phyloP scores from a whole-genome alignment of 2,113 vertebrate genomes.

The Oceanodroma tethys region DNA sequence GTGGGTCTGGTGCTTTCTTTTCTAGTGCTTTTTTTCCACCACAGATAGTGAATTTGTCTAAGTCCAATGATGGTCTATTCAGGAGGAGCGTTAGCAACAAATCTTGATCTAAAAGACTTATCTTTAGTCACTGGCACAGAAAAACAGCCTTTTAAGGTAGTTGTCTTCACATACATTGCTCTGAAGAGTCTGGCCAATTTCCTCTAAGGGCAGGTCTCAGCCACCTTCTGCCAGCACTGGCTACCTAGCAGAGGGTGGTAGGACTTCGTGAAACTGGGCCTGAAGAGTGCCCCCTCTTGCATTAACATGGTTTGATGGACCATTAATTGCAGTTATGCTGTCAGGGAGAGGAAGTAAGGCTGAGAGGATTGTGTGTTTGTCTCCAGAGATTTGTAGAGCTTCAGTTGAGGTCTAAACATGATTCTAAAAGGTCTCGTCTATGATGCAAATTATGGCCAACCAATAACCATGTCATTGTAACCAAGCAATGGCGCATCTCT shows the following conservation, averaged over 20 bases:
- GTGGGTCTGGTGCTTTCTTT: background rate
- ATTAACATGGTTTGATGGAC: background rate
- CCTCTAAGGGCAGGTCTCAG: background rate
- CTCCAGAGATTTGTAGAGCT: background rate
- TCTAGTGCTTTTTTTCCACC: background rate
- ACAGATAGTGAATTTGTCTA: background rate
- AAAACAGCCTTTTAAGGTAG: background rate
- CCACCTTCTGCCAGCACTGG: background rate
- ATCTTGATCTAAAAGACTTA: background rate
- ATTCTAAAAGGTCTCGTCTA: background rate
- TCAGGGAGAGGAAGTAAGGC: background rate
- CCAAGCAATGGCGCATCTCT: background rate
- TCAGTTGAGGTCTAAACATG: background rate
- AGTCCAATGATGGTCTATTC: background rate
- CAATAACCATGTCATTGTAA: background rate
- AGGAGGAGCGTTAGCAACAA: background rate
- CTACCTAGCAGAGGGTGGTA: background rate
- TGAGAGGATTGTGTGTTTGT: background rate
- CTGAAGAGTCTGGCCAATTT: background rate
- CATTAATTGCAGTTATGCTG: background rate
- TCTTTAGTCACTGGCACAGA: background rate
- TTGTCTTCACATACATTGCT: too few relatives aligned
- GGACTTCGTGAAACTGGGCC: background rate
- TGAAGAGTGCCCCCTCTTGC: background rate
- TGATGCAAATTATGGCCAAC: background rate